A percentile compares a stretch with the other conserved stretches of the same genome.
Conservation (phyloP, 2,797 vertebrate genomes). For the Alectoris magna region DNA sequence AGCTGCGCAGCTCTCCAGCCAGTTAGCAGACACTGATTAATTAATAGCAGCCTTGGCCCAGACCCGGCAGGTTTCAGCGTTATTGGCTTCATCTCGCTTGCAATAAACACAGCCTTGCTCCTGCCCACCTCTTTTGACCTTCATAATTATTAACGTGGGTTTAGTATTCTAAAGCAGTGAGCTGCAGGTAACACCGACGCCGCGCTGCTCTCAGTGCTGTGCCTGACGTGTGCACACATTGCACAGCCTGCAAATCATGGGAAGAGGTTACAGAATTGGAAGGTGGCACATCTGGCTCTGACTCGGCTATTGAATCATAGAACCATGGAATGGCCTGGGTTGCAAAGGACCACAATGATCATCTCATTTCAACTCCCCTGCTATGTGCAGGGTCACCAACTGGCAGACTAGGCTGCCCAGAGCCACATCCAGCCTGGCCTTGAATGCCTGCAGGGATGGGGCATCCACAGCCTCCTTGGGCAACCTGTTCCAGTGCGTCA, state of each 20-base stretch:
- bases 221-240: rapidly evolving
- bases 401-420: no score
- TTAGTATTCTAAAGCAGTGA: not conserved
- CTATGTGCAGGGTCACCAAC: no score
- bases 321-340: no score
- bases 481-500: no score
- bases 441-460: no score
- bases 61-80: not conserved
- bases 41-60: not conserved
- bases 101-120: not conserved
- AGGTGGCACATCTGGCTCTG: not conserved
- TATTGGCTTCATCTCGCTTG: not conserved
- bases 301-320: rapidly evolving
- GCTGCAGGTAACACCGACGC: rapidly evolving
- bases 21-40: not conserved
- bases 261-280: not conserved
- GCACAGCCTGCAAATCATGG: not conserved
- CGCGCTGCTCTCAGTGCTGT: rapidly evolving
- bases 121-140: not conserved
- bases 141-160: not conserved
- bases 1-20: not conserved
- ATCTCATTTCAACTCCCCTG: no score
- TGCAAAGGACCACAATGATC: no score
- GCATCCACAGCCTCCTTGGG: no score
- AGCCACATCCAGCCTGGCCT: no score